A percentile compares a stretch with the other conserved stretches of the same genome.
These are phyloP conservation scores for Luperina testacea DNA, from an alignment of 2,888 invertebrate genomes.

Conservation along the genomic window DNA sequence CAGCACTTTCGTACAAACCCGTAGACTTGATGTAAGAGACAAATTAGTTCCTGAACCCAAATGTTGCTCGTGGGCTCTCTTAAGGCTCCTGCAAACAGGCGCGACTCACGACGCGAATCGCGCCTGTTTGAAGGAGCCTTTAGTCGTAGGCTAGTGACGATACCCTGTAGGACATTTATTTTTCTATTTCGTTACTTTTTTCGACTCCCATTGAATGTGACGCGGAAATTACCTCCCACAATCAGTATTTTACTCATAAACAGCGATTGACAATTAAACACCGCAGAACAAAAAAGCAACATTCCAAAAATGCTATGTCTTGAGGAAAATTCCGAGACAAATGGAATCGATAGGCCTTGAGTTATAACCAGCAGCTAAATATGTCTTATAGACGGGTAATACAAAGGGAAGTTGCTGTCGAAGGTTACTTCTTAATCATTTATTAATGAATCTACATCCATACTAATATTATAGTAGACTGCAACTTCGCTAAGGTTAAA, in stretches of 20 bases:
- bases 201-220: neutral
- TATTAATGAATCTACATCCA: neutral
- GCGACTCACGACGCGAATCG: too few species aligned
- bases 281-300: neutral
- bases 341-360: slow-evolving; percentile 49
- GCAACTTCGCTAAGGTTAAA: neutral
- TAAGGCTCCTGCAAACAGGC: too few species aligned
- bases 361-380: slow-evolving; percentile 23
- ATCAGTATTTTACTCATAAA: neutral
- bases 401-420: slow-evolving; percentile 25
- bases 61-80: too few species aligned
- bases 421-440: slow-evolving; percentile 20
- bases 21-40: too few species aligned
- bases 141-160: neutral
- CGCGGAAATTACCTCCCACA: neutral
- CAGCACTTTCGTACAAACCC: too few species aligned
- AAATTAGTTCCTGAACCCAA: too few species aligned
- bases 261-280: neutral
- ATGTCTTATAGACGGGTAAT: neutral
- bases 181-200: neutral
- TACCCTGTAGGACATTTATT: neutral
- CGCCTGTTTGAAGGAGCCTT: too few species aligned
- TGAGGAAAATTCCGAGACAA: slow-evolving; percentile 51
- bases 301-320: slow-evolving; percentile 20
- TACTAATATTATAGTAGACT: neutral